phyloP scores from a whole-genome alignment of 2,113 vertebrate species.

The Xyliphius kryptos region DNA sequence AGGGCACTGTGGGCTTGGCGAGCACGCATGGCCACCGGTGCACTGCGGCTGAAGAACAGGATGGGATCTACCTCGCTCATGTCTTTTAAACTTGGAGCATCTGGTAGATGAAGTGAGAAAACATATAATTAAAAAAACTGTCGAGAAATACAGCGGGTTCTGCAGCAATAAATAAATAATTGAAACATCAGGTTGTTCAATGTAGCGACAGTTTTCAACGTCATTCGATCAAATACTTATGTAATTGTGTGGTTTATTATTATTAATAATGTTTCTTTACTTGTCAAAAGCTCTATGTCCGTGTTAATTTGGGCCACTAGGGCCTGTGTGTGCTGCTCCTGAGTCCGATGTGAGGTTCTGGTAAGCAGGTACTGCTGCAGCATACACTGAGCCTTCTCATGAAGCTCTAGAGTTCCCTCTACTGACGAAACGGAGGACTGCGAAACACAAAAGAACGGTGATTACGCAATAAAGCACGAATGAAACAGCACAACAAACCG shows the following conservation, averaged over 20 bases:
- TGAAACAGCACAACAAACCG: neutral
- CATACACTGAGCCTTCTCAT: slow-evolving; percentile 68
- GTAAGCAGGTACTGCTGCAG: slow-evolving; percentile 67
- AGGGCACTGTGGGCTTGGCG: slow-evolving; percentile 71
- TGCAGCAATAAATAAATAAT: no score
- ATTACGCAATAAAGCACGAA: neutral
- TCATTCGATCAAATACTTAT: no score
- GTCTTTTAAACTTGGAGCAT: slow-evolving; percentile 71
- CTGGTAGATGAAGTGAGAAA: no score
- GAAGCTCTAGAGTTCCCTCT: slow-evolving; percentile 68
- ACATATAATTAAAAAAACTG: no score
- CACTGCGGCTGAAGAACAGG: slow-evolving; percentile 74
- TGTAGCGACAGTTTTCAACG: no score
- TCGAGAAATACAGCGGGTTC: no score
- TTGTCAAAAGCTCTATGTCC: slow-evolving; percentile 55
- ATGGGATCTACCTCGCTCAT: slow-evolving; percentile 59
- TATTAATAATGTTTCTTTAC: slow-evolving; percentile 6
- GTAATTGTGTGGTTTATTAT: no score
- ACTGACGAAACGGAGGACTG: slow-evolving; percentile 65
- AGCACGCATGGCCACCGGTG: slow-evolving; percentile 72
- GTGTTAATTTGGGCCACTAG: slow-evolving; percentile 77
- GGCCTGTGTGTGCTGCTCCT: slow-evolving; percentile 63
- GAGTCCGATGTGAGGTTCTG: slow-evolving; percentile 57
- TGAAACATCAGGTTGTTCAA: no score
- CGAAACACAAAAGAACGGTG: slow-evolving; percentile 13